phyloP scores from a whole-genome alignment of 2,888 invertebrate genomes.

The Oligia strigilis region DNA sequence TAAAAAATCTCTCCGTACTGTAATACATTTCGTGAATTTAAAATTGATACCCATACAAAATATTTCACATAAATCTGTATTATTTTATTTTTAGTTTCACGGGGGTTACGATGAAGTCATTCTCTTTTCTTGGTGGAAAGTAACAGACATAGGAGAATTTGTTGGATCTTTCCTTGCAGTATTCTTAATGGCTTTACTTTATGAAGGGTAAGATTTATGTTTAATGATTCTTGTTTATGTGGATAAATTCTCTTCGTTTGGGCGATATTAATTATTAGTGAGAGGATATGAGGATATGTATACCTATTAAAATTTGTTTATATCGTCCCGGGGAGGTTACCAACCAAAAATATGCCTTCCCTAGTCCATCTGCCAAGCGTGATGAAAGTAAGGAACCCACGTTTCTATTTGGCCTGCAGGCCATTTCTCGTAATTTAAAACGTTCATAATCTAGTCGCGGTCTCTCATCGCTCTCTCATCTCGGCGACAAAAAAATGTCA shows the following conservation, averaged over 20 bases:
- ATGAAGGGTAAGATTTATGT: conserved; percentile 94
- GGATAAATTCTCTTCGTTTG: background rate
- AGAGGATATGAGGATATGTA: background rate
- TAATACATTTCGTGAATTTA: background rate
- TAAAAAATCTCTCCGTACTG: background rate
- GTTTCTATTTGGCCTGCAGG: background rate
- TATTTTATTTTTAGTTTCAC: conserved; percentile 93
- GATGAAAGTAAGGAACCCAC: background rate
- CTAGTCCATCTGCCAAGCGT: background rate
- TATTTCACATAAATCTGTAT: conserved; percentile 11
- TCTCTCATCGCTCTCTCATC: background rate
- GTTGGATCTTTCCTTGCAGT: conserved; percentile 97
- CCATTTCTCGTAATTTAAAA: background rate
- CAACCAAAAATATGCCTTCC: background rate
- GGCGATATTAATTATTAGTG: background rate
- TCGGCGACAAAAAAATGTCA: background rate
- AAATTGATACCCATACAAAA: background rate
- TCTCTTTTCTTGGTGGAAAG: conserved; percentile 95
- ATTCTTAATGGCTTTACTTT: conserved; percentile 97
- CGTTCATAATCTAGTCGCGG: background rate
- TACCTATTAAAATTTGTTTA: background rate
- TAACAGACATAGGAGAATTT: conserved; percentile 93
- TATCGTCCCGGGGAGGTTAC: no score
- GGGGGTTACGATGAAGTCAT: conserved; percentile 94
- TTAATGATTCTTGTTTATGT: conserved; percentile 27